Percentiles rank a stretch among this genome's conserved stretches.
phyloP scores from a whole-genome alignment of 2,797 vertebrate species.

The Salarias fasciatus region DNA sequence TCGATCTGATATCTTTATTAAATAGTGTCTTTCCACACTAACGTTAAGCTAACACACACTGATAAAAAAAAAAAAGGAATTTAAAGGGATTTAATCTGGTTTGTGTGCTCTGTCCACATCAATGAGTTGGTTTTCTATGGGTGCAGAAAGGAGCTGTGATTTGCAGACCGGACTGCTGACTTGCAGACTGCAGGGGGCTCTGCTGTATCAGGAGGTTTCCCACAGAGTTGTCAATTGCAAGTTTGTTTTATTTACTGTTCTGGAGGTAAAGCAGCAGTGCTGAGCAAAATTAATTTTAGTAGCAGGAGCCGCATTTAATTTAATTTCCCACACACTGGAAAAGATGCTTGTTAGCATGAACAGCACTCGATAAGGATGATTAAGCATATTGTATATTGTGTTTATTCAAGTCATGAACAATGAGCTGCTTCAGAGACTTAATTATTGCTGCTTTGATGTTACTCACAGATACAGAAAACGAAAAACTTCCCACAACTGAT shows the following conservation, averaged over 20 bases:
- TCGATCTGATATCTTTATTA: too few relatives aligned
- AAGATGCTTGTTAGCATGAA: constrained; percentile 41
- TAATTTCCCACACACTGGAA: constrained; percentile 39
- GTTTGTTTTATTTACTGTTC: constrained; percentile 58
- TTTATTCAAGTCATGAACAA: constrained; percentile 25
- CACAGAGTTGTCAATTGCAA: constrained; percentile 43
- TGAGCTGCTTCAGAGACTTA: constrained; percentile 23
- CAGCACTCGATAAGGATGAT: constrained; percentile 41
- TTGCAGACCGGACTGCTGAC: constrained; percentile 33
- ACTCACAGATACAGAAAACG: not conserved
- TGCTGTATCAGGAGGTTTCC: constrained; percentile 53
- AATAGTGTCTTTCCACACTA: too few relatives aligned
- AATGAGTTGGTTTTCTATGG: not conserved
- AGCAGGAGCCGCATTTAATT: constrained; percentile 41
- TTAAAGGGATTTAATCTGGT: too few relatives aligned
- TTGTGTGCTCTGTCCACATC: too few relatives aligned
- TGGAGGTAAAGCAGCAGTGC: constrained; percentile 40
- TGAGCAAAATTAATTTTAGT: constrained; percentile 41
- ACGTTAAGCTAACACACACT: too few relatives aligned
- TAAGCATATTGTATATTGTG: constrained; percentile 15
- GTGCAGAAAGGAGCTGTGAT: constrained; percentile 16
- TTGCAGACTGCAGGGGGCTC: constrained; percentile 64
- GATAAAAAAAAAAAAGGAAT: too few relatives aligned
- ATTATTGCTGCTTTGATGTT: constrained; percentile 8
- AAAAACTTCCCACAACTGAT: not conserved